These are phyloP conservation scores for Acromyrmex heyeri DNA, from an alignment of 1,140 invertebrate species.

Conservation along the genomic window DNA sequence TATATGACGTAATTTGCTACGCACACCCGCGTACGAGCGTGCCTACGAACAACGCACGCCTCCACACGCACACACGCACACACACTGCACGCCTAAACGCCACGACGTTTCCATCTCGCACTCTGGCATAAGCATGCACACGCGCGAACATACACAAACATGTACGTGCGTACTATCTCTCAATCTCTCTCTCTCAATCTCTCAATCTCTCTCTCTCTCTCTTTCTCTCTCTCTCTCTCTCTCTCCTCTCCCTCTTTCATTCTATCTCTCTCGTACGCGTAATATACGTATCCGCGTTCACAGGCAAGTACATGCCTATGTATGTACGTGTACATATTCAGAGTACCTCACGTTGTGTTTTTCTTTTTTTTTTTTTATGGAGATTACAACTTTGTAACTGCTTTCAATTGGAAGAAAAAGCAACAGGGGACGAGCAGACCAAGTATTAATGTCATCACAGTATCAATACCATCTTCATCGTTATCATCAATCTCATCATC, in stretches of 20 bases:
- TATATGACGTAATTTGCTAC: conserved; percentile 83
- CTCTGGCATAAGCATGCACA: conserved; percentile 68
- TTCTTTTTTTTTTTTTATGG: conserved; percentile 64
- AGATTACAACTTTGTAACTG: conserved; percentile 72
- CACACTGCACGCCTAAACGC: conserved; percentile 44
- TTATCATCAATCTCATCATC: not conserved
- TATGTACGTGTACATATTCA: conserved; percentile 80
- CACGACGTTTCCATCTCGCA: conserved; percentile 52
- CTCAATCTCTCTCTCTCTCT: not conserved
- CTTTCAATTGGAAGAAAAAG: conserved; percentile 77
- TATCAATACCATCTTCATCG: not conserved
- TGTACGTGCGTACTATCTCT: conserved; percentile 52
- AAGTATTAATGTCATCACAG: conserved; percentile 70
- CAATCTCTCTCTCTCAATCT: not conserved
- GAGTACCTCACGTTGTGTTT: conserved; percentile 77
- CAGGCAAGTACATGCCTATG: conserved; percentile 77
- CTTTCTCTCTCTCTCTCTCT: conserved; percentile 10
- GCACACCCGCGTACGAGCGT: conserved; percentile 76
- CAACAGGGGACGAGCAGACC: conserved; percentile 72
- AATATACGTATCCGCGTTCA: conserved; percentile 65
- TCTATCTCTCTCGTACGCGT: conserved; percentile 18
- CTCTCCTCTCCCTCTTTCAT: not conserved
- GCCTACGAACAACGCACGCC: conserved; percentile 74
- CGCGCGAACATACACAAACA: conserved; percentile 65
- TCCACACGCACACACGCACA: conserved; percentile 66